These are phyloP conservation scores for Blera fallax DNA, from an alignment of 2,888 invertebrate genomes.

Conservation along the genomic window DNA sequence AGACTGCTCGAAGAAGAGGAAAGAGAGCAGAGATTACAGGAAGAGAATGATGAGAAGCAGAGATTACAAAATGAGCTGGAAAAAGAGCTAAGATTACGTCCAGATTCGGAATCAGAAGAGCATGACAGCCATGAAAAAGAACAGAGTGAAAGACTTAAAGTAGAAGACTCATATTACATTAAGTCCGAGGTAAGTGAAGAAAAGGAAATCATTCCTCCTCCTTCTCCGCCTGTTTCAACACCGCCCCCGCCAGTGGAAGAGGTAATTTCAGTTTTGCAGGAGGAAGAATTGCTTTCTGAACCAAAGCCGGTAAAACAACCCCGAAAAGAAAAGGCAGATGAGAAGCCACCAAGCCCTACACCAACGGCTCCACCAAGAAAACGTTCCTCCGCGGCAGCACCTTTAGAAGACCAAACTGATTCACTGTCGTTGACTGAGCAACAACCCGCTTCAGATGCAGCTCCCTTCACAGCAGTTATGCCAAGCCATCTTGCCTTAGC, in stretches of 20 bases:
- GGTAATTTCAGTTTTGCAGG: not conserved
- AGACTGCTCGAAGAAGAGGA: constrained; percentile 51
- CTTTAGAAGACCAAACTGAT: constrained; percentile 38
- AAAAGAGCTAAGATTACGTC: constrained; percentile 69
- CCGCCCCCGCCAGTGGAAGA: not conserved
- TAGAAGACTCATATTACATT: constrained; percentile 32
- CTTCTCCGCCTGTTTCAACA: not conserved
- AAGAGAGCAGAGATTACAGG: constrained; percentile 64
- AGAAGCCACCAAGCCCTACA: constrained; percentile 75
- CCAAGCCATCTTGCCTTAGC: constrained; percentile 84
- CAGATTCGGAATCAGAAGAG: constrained; percentile 19
- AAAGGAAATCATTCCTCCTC: constrained; percentile 9
- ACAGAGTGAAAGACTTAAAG: constrained; percentile 4
- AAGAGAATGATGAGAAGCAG: constrained; percentile 11
- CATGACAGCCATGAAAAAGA: constrained; percentile 48
- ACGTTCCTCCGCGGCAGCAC: constrained; percentile 73
- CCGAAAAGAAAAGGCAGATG: constrained; percentile 74
- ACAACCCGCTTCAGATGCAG: constrained; percentile 20
- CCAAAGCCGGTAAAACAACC: constrained; percentile 57
- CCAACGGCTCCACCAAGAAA: constrained; percentile 78
- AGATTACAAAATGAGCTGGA: constrained; percentile 51
- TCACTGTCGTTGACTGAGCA: constrained; percentile 31
- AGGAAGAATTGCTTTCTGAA: not conserved
- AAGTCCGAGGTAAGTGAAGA: constrained; percentile 53
- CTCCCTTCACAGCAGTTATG: constrained; percentile 43